Evolutionary conservation across 2,797 vertebrate species (phyloP).

Genomic region (Smutsia temminckii): DNA sequence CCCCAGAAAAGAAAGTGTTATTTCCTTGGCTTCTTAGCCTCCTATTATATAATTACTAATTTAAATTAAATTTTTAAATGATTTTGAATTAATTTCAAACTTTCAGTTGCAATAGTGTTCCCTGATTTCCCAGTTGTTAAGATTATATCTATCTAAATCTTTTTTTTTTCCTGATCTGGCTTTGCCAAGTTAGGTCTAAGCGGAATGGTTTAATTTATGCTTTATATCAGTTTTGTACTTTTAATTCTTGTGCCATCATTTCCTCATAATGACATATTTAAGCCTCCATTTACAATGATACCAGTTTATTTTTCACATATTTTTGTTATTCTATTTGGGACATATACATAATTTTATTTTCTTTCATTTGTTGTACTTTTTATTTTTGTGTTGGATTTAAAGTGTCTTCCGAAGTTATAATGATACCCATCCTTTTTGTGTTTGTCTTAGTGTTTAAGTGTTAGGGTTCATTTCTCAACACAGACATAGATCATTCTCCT

Average conservation of each 20-base stretch:
- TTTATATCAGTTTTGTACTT: constrained; percentile 6
- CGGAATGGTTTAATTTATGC: not conserved
- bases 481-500: not conserved
- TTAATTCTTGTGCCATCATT: not conserved
- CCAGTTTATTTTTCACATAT: not conserved
- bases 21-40: constrained; percentile 13
- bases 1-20: not conserved
- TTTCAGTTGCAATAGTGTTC: not conserved
- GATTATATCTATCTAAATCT: not conserved
- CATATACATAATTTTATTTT: not conserved
- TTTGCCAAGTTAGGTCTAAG: not conserved
- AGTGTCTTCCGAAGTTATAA: not conserved
- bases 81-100: not conserved
- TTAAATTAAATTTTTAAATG: constrained; percentile 2
- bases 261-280: not conserved
- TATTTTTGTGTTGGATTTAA: constrained; percentile 25
- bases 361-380: not conserved
- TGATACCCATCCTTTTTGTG: not conserved
- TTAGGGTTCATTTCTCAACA: not conserved
- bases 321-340: not conserved
- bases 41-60: not conserved
- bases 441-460: constrained; percentile 2
- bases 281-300: not conserved
- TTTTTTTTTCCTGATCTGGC: not conserved
- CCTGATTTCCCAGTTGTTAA: not conserved